Conservation (phyloP, 1,140 invertebrate genomes). For the Sminthurinus signatus region DNA sequence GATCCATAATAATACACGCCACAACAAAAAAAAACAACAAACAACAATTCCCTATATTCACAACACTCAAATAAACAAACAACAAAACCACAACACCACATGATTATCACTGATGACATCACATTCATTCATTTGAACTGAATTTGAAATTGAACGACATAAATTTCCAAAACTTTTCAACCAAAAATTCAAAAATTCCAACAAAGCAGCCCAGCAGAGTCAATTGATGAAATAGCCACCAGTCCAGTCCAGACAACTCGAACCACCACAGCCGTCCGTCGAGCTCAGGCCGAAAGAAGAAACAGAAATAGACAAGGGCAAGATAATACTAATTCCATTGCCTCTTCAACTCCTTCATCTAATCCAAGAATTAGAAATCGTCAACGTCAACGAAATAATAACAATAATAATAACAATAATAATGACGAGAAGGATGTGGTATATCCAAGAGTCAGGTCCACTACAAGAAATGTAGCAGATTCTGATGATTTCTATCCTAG, state of each 20-base stretch:
- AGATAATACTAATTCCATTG: too few species aligned
- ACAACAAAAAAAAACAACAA: neutral
- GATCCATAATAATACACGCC: neutral
- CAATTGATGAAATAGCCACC: neutral
- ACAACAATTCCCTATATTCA: conserved; percentile 1
- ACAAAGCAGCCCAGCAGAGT: neutral
- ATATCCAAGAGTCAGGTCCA: neutral
- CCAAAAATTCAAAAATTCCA: too few species aligned
- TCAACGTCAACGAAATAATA: neutral
- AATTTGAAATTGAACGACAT: neutral
- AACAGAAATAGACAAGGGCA: neutral
- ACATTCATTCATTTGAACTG: too few species aligned
- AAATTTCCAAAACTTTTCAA: too few species aligned
- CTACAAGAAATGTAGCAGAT: neutral
- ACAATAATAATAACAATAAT: neutral
- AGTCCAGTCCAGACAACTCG: neutral
- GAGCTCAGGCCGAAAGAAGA: neutral
- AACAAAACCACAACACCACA: neutral
- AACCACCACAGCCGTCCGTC: neutral
- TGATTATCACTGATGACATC: neutral
- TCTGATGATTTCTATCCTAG: neutral
- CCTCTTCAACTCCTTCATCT: too few species aligned
- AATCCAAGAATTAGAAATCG: too few species aligned
- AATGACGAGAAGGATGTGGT: neutral
- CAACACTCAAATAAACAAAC: neutral